A percentile compares a stretch with the other conserved stretches of the same genome.
These are phyloP conservation scores for Heliconius melpomene DNA, from an alignment of 1,140 invertebrate genomes.

Conservation along the genomic window DNA sequence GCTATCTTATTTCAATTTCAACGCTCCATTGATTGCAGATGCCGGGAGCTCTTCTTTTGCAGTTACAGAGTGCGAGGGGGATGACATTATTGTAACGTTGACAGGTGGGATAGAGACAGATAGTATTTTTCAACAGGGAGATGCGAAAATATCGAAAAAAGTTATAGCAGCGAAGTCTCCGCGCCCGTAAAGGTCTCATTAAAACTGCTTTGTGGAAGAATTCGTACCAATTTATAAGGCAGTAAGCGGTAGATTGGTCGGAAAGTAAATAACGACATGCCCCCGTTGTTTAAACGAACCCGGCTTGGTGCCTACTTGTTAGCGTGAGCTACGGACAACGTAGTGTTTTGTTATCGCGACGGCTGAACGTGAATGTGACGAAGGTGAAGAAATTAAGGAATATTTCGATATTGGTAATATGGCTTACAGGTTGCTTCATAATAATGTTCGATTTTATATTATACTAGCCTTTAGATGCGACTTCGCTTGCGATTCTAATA, in stretches of 20 bases:
- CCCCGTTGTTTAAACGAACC: conserved; percentile 61
- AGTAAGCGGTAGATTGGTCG: conserved; percentile 65
- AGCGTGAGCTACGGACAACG: conserved; percentile 29
- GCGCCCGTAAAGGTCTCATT: conserved; percentile 74
- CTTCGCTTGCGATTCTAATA: too few species aligned
- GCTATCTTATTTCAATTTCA: conserved; percentile 77
- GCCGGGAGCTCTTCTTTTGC: conserved; percentile 63
- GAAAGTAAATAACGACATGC: conserved; percentile 70
- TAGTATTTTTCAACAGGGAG: conserved; percentile 62
- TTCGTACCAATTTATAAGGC: conserved; percentile 74
- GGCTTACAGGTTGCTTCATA: too few species aligned
- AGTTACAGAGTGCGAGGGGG: conserved; percentile 54
- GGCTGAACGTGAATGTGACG: not conserved
- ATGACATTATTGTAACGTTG: conserved; percentile 37
- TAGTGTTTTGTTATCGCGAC: conserved; percentile 34
- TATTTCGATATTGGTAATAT: too few species aligned
- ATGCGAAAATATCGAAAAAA: conserved; percentile 78
- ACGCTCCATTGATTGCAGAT: conserved; percentile 78
- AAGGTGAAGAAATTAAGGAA: too few species aligned
- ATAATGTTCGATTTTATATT: too few species aligned
- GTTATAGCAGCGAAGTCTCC: conserved; percentile 74
- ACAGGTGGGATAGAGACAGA: conserved; percentile 46
- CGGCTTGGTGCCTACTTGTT: conserved; percentile 32
- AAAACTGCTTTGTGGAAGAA: conserved; percentile 77
- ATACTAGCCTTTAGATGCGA: too few species aligned